These are phyloP conservation scores for Semotilus atromaculatus DNA, from an alignment of 2,797 vertebrate genomes.

Conservation along the genomic window DNA sequence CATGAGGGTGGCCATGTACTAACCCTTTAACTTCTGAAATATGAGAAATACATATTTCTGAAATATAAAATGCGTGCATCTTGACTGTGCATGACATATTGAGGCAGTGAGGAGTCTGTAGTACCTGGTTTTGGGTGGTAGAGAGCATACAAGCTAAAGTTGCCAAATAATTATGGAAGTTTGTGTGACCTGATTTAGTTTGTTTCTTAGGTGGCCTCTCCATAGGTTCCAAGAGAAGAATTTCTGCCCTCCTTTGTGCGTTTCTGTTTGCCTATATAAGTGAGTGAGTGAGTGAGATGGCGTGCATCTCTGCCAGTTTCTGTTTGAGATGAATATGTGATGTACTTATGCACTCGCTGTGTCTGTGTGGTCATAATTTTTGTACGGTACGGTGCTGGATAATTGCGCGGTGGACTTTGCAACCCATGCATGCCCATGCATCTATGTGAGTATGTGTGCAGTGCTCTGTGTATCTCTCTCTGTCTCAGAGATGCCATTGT, in stretches of 20 bases:
- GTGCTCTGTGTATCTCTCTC: constrained; percentile 32
- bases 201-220: constrained; percentile 67
- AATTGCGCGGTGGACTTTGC: constrained; percentile 34
- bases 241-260: constrained; percentile 52
- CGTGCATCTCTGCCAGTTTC: constrained; percentile 48
- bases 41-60: neutral
- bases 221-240: constrained; percentile 44
- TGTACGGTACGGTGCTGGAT: constrained; percentile 1
- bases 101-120: constrained; percentile 23
- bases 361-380: constrained; percentile 48
- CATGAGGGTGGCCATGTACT: neutral
- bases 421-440: constrained; percentile 57
- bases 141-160: constrained; percentile 53
- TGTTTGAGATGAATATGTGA: constrained; percentile 50
- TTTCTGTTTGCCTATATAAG: constrained; percentile 33
- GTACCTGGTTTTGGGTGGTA: constrained; percentile 29
- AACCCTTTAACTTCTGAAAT: neutral
- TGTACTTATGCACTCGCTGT: constrained; percentile 28
- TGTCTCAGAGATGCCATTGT: constrained; percentile 75
- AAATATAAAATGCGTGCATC: neutral
- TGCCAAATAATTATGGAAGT: constrained; percentile 59
- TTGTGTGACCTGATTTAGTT: constrained; percentile 68
- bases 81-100: neutral
- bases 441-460: constrained; percentile 53
- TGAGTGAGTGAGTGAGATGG: constrained; percentile 34